Evolutionary conservation across 2,113 vertebrate genomes (phyloP), one percentile per base, ranked within the genome.

Genomic region (Oncorhynchus clarkii): DNA sequence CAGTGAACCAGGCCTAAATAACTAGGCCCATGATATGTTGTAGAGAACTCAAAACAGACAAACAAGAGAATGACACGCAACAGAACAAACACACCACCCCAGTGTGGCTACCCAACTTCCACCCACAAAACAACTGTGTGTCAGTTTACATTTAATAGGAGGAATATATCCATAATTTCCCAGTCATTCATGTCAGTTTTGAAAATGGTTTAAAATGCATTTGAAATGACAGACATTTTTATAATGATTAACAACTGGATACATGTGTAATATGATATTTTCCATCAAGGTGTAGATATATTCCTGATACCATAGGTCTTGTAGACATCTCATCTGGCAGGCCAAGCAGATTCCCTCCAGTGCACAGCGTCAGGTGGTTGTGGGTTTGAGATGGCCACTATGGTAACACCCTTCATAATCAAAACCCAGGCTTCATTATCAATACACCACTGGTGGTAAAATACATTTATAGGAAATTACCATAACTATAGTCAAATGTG

Each of bases 381-480:
- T 49, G 71, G 64, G 80, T 27, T 81, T 69, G 75, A 59, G 65
- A 79, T 87, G 85, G 81, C 78, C 77, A 73, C 83, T 80, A 65
- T 62, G 70, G 79, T 70, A 75, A 85, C 70, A 64, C 48, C 71
- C 70, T 29, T 64, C 71, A 68, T 74, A 48, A 49, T 66, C 65
- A 69, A 73, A 79, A 66, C 75, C 16, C 74, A 54, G 13, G 67
- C 29, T 18, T 54, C 67, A 20, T 18, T 29, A 85, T 78, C 81
- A 83, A 84, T 85, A n/a, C 51, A 54, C 14, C 51, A 54, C 51
- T 54, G 4, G 14, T 54, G 51, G 16, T 45, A 5, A 54, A 54
- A 54, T 34, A 16, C 1, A 54, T 18, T 5, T 54, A 16, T 16
- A 54, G 0, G 5, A 54, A 54, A 5, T 5, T 7, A 16, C 12